Conservation (phyloP, 2,797 vertebrate species). For the Anableps anableps region DNA sequence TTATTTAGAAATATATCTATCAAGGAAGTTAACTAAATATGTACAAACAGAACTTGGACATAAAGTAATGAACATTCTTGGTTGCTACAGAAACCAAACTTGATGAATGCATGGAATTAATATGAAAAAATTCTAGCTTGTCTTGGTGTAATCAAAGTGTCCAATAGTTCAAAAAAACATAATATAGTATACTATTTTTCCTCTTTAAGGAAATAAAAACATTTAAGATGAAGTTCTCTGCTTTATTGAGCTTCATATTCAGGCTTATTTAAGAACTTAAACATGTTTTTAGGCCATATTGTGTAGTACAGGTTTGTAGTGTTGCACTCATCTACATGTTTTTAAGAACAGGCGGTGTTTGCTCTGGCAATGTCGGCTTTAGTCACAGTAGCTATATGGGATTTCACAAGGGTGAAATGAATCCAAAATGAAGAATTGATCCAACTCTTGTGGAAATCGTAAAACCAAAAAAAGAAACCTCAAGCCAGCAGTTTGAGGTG, state of each 20-base stretch:
- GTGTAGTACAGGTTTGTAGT: not conserved
- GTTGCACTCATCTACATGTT: not conserved
- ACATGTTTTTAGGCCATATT: not conserved
- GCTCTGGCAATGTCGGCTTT: slow-evolving; percentile 3
- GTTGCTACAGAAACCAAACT: not conserved
- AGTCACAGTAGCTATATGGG: not conserved
- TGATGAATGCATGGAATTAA: not conserved
- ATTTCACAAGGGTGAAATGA: not conserved
- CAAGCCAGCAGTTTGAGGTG: not conserved
- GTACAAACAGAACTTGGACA: not conserved
- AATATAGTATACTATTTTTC: not conserved
- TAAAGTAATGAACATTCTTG: not conserved
- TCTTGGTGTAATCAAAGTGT: not conserved
- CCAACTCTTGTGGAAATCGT: slow-evolving; percentile 12
- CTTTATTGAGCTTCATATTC: not conserved
- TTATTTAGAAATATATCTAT: not conserved
- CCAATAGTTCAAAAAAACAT: not conserved
- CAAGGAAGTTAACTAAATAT: not conserved
- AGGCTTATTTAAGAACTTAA: not conserved
- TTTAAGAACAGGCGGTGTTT: not conserved
- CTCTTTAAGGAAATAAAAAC: not conserved
- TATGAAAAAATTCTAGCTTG: not conserved
- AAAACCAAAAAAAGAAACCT: not conserved
- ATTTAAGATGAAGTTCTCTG: not conserved
- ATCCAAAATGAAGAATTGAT: slow-evolving; percentile 8